These are phyloP conservation scores for Pocillopora damicornis DNA, from an alignment of 64 coral and sea anemone species.

Conservation along the genomic window DNA sequence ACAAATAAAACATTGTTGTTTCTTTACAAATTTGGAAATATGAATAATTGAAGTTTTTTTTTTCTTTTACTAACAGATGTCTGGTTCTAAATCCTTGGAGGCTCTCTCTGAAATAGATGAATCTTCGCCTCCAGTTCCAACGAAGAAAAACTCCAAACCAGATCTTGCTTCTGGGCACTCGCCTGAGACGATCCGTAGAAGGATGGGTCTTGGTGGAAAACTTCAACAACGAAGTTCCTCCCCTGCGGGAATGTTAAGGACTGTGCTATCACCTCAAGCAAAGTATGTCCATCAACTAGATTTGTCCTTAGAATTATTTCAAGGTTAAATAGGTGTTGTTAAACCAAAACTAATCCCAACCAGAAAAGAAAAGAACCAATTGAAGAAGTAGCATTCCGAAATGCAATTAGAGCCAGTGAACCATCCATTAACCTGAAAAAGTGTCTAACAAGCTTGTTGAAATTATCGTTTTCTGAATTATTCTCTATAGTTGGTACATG, in stretches of 20 bases:
- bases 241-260: constrained; percentile 4
- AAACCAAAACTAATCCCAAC: neutral
- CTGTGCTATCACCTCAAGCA: neutral
- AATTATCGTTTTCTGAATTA: too few species aligned
- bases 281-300: neutral
- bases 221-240: constrained; percentile 22
- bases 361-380: too few species aligned
- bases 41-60: neutral
- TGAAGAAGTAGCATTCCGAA: too few species aligned
- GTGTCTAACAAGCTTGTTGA: too few species aligned
- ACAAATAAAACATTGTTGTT: too few species aligned
- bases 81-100: constrained; percentile 53
- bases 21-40: too few species aligned
- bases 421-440: too few species aligned
- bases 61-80: neutral
- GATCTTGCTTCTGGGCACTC: neutral
- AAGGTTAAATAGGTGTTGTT: too few species aligned
- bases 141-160: constrained; percentile 23
- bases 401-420: too few species aligned
- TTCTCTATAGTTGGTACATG: too few species aligned
- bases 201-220: neutral
- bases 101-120: constrained; percentile 68
- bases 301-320: neutral
- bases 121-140: constrained; percentile 46
- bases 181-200: neutral